Conservation (phyloP, 2,888 invertebrate genomes). For the Teinopalpus imperialis region DNA sequence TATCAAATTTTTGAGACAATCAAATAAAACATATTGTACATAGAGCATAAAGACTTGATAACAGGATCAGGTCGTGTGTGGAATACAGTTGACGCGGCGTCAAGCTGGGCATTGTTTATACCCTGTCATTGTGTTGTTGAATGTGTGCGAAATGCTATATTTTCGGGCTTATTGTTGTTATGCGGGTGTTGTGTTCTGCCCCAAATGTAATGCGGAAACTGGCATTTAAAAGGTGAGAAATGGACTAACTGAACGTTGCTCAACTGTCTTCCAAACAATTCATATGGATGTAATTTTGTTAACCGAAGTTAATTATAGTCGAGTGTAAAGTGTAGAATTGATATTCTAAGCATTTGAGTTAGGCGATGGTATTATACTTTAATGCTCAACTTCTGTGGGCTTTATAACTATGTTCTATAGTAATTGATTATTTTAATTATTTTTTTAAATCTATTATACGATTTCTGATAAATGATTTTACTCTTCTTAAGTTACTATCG, state of each 20-base stretch:
- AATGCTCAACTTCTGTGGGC: too few relatives aligned
- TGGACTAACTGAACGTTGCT: slow-evolving; percentile 32
- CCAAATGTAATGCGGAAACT: slow-evolving; percentile 35
- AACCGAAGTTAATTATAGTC: slow-evolving; percentile 7
- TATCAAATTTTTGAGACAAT: too few relatives aligned
- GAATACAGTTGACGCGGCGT: slow-evolving; percentile 22
- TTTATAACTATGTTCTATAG: too few relatives aligned
- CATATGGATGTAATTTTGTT: slow-evolving; percentile 16
- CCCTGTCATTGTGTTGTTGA: slow-evolving; percentile 32
- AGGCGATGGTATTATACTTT: too few relatives aligned
- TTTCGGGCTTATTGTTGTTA: slow-evolving; percentile 35
- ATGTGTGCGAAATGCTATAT: slow-evolving; percentile 37
- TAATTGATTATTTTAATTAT: too few relatives aligned
- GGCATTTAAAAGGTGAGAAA: slow-evolving; percentile 38
- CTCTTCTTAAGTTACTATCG: too few relatives aligned
- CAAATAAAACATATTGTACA: too few relatives aligned
- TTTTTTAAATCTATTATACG: too few relatives aligned
- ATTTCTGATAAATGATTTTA: too few relatives aligned
- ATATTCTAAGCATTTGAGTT: too few relatives aligned
- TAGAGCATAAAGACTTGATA: too few relatives aligned
- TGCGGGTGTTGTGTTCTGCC: slow-evolving; percentile 30
- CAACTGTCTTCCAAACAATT: slow-evolving; percentile 32
- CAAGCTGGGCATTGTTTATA: slow-evolving; percentile 36
- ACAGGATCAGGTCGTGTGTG: slow-evolving; percentile 4
- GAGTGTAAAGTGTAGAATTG: slow-evolving; percentile 1